Conservation (phyloP, 92 coral and sea anemone species). For the Porites evermanni region DNA sequence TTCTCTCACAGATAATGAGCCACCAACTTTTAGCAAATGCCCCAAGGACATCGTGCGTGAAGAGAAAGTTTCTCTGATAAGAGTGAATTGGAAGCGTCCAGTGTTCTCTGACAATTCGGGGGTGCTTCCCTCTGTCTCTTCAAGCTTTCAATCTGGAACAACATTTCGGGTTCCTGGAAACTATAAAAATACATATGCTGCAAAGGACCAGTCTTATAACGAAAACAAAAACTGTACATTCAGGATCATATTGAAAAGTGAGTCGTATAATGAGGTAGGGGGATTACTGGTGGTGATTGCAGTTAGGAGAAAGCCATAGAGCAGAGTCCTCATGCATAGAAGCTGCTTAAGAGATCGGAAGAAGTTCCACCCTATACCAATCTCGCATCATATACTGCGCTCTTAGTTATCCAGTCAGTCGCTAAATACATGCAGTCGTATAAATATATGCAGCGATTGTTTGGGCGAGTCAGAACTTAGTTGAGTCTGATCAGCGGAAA, state of each 20-base stretch:
- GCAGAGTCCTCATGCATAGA: too few relatives aligned
- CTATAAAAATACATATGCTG: slow-evolving; percentile 22
- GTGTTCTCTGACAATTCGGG: slow-evolving; percentile 80
- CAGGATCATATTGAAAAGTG: slow-evolving; percentile 54
- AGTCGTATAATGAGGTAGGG: background rate
- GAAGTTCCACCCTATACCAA: too few relatives aligned
- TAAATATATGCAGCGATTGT: too few relatives aligned
- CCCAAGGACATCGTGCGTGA: slow-evolving; percentile 50
- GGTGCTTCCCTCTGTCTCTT: slow-evolving; percentile 37
- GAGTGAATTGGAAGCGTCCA: slow-evolving; percentile 76
- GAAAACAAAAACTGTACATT: slow-evolving; percentile 53
- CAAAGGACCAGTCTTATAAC: background rate
- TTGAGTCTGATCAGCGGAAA: too few relatives aligned
- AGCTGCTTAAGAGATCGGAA: too few relatives aligned
- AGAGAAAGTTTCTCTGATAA: background rate
- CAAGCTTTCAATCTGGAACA: slow-evolving; percentile 43
- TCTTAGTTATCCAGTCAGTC: too few relatives aligned
- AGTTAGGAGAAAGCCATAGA: background rate
- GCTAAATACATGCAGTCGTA: too few relatives aligned
- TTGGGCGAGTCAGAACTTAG: too few relatives aligned
- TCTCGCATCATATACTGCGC: too few relatives aligned
- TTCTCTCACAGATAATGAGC: slow-evolving; percentile 59
- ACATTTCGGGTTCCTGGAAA: slow-evolving; percentile 47
- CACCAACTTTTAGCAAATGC: slow-evolving; percentile 76
- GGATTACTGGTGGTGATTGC: background rate